Percentiles rank a stretch among this genome's conserved stretches.
Conservation (phyloP, 2,113 vertebrate species). For the Lycaon pictus region DNA sequence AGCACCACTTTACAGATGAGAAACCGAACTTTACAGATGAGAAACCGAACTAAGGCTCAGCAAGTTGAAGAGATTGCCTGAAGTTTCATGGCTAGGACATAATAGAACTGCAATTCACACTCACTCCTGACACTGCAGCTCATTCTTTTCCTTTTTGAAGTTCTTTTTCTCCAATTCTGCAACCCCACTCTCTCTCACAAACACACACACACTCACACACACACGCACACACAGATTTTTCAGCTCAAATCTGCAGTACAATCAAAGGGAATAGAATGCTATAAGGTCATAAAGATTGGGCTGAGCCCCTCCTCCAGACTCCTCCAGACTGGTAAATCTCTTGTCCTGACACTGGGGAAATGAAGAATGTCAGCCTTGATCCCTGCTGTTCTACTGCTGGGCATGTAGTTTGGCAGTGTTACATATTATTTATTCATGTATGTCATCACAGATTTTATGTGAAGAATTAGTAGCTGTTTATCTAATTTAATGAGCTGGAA, state of each 20-base stretch:
- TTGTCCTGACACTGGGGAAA: not conserved
- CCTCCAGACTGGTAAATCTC: not conserved
- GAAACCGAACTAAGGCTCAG: not conserved
- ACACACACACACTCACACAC: not conserved
- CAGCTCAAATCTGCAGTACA: not conserved
- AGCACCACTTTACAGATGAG: not conserved
- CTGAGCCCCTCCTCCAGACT: not conserved
- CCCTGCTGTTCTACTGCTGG: not conserved
- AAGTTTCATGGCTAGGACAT: not conserved
- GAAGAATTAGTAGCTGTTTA: not conserved
- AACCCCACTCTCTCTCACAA: not conserved
- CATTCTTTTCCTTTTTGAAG: not conserved
- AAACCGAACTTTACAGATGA: not conserved
- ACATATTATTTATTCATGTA: not conserved
- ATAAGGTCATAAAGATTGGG: not conserved
- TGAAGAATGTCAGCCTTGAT: not conserved
- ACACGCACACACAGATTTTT: not conserved
- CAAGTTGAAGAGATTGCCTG: not conserved
- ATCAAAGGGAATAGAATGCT: not conserved
- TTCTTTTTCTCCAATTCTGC: not conserved
- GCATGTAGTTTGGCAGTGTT: not conserved
- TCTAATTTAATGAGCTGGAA: constrained; percentile 1
- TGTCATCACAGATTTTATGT: not conserved
- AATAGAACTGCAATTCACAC: not conserved
- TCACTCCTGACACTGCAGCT: not conserved